phyloP scores from a whole-genome alignment of 2,888 invertebrate genomes.

The Meghimatium bilineatum region DNA sequence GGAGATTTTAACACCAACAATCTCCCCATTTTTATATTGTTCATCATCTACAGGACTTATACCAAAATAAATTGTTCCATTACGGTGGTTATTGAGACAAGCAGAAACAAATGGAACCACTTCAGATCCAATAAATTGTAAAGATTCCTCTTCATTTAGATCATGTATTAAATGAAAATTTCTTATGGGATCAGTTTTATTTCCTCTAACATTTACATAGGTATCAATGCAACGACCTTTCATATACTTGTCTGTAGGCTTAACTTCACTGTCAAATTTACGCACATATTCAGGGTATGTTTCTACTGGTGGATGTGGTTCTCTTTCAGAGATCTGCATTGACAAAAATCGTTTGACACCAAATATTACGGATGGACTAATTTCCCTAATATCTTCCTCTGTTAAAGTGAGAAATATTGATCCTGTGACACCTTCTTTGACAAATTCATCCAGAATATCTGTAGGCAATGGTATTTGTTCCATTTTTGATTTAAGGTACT shows the following conservation, averaged over 20 bases:
- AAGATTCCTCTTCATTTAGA: background rate
- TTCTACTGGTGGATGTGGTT: too few species aligned
- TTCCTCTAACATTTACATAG: conserved; percentile 20
- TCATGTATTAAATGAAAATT: conserved; percentile 32
- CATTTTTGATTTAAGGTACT: conserved; percentile 25
- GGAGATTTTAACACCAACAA: conserved; percentile 53
- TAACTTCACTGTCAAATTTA: conserved; percentile 27
- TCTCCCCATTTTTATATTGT: conserved; percentile 46
- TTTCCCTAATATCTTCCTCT: conserved; percentile 32
- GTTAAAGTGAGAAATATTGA: conserved; percentile 33
- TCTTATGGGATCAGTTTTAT: conserved; percentile 27
- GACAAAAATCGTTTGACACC: conserved; percentile 25
- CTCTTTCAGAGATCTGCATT: conserved; percentile 1
- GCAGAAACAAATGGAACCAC: conserved; percentile 49
- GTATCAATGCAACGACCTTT: conserved; percentile 36
- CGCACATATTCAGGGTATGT: conserved; percentile 6
- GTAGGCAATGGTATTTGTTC: background rate
- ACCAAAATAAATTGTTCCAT: conserved; percentile 54
- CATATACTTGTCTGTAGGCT: conserved; percentile 25
- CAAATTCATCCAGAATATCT: conserved; percentile 19
- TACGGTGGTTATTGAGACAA: conserved; percentile 50
- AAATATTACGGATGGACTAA: conserved; percentile 27
- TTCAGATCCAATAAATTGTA: conserved; percentile 39
- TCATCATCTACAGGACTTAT: conserved; percentile 37
- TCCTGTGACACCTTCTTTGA: conserved; percentile 39